Percentiles rank a stretch among this genome's conserved stretches.
Evolutionary conservation across 2,797 vertebrate species (phyloP).

Genomic region (Melanotaenia trifasciata): DNA sequence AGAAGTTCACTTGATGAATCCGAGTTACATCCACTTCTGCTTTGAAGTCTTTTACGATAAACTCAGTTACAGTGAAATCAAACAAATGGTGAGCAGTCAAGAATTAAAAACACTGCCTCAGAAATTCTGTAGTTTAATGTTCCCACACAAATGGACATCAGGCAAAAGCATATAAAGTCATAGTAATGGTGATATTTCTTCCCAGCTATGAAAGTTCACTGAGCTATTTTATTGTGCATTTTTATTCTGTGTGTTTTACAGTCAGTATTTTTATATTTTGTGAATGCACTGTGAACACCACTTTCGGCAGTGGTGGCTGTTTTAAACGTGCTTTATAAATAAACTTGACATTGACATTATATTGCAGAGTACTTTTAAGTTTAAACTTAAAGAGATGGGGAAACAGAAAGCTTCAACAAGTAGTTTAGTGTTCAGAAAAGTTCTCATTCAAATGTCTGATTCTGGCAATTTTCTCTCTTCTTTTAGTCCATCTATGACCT

Average conservation of each 20-base stretch:
- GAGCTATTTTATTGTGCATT: background rate
- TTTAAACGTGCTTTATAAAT: too few relatives aligned
- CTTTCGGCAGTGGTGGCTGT: too few relatives aligned
- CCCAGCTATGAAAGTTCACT: background rate
- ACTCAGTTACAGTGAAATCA: constrained; percentile 12
- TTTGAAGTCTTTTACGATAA: constrained; percentile 29
- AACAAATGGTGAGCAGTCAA: constrained; percentile 1
- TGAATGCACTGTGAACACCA: too few relatives aligned
- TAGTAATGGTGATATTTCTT: background rate
- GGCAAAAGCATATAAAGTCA: background rate
- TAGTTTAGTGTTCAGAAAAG: background rate
- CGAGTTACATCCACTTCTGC: constrained; percentile 31
- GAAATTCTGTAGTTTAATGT: constrained; percentile 23
- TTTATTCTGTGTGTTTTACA: too few relatives aligned
- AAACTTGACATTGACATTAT: too few relatives aligned
- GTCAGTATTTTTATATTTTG: too few relatives aligned
- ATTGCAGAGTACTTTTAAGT: background rate
- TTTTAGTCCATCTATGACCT: background rate
- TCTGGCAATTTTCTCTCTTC: background rate
- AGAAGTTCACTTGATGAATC: constrained; percentile 34
- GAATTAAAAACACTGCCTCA: constrained; percentile 37
- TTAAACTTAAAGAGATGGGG: too few relatives aligned
- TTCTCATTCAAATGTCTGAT: background rate
- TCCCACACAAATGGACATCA: constrained; percentile 13
- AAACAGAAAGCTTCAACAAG: background rate